Percentiles rank a stretch among this genome's conserved stretches.
phyloP scores from a whole-genome alignment of 1,140 invertebrate species.

The Catajapyx aquilonaris region DNA sequence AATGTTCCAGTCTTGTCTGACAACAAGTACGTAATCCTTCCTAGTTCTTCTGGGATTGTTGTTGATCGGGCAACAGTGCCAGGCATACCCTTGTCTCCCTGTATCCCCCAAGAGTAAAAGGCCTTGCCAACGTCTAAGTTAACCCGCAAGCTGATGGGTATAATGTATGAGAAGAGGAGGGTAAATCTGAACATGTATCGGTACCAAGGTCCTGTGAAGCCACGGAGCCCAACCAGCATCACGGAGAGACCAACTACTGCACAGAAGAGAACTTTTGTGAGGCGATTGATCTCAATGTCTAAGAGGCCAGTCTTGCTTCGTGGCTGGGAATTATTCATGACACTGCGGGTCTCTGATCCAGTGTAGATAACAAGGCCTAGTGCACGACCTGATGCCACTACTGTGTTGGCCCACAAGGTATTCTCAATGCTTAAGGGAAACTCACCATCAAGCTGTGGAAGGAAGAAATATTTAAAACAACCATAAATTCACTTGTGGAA shows the following conservation, averaged over 20 bases:
- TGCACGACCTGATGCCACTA: conserved; percentile 88
- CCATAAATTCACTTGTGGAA: no score
- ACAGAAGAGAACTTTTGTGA: conserved; percentile 87
- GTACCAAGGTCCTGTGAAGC: conserved; percentile 91
- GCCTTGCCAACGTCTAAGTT: conserved; percentile 98
- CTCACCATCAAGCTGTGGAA: not conserved
- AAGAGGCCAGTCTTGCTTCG: conserved; percentile 85
- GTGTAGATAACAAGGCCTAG: conserved; percentile 94
- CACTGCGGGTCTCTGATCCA: conserved; percentile 80
- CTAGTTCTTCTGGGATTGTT: conserved; percentile 96
- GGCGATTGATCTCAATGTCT: conserved; percentile 85
- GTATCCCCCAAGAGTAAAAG: conserved; percentile 93
- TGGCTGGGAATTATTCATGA: conserved; percentile 96
- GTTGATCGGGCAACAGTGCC: conserved; percentile 95
- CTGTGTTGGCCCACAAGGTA: conserved; percentile 95
- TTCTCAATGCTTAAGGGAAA: conserved; percentile 50
- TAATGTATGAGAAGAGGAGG: conserved; percentile 95
- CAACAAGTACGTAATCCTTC: conserved; percentile 81
- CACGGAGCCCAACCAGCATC: conserved; percentile 89
- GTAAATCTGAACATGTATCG: conserved; percentile 91
- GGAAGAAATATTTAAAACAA: no score
- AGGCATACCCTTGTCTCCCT: conserved; percentile 74
- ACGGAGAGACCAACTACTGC: conserved; percentile 78
- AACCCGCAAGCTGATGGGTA: conserved; percentile 91
- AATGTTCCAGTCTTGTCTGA: conserved; percentile 97